phyloP scores from a whole-genome alignment of 2,113 vertebrate species.

The Calidris pygmaea region DNA sequence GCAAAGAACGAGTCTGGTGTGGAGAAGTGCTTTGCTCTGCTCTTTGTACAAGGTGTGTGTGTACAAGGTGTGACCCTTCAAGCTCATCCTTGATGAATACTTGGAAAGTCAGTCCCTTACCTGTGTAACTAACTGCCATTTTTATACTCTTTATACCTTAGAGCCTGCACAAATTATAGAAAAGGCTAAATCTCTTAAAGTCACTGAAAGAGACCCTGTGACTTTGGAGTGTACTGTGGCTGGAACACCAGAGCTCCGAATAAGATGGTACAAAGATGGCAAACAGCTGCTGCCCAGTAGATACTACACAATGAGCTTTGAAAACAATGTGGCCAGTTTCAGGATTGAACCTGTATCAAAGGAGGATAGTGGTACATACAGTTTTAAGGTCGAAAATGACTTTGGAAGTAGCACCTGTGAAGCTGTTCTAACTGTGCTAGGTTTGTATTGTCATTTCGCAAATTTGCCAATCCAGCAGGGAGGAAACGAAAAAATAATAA shows the following conservation, averaged over 20 bases:
- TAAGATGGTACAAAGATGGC: conserved; percentile 92
- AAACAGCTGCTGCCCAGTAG: conserved; percentile 90
- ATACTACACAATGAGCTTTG: conserved; percentile 90
- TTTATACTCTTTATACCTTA: conserved; percentile 65
- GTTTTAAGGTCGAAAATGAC: conserved; percentile 92
- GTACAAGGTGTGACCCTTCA: conserved; percentile 29
- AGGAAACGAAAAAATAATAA: not conserved
- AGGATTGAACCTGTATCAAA: conserved; percentile 89
- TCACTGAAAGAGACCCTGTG: conserved; percentile 91
- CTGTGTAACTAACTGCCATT: not conserved
- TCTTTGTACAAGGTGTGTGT: conserved; percentile 90
- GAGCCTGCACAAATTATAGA: conserved; percentile 93
- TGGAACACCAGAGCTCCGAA: conserved; percentile 92
- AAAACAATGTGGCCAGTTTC: conserved; percentile 90
- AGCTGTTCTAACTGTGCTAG: conserved; percentile 87
- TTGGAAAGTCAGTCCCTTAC: not conserved
- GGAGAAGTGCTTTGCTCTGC: conserved; percentile 89
- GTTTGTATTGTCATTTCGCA: conserved; percentile 77
- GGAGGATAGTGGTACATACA: conserved; percentile 90
- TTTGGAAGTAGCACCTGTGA: conserved; percentile 90
- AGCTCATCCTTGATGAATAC: not conserved
- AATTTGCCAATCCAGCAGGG: not conserved
- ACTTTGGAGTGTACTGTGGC: conserved; percentile 91
- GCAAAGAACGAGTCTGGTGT: conserved; percentile 91
- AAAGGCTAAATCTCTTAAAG: conserved; percentile 89